Evolutionary conservation across 2,888 invertebrate species (phyloP).

Genomic region (Luffia ferchaultella): DNA sequence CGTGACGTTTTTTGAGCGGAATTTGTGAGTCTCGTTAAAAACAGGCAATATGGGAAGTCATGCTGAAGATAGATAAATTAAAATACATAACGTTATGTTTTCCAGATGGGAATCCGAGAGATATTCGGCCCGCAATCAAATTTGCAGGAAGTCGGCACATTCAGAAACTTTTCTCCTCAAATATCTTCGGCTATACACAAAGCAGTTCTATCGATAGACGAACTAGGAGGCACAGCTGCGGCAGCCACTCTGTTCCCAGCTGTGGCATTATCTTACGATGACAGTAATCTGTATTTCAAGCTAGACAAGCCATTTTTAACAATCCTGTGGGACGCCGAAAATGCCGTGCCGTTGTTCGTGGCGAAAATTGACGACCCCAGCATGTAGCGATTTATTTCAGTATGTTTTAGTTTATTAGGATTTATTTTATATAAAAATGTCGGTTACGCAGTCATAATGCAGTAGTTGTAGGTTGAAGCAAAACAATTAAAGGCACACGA

Average conservation of each 20-base stretch:
- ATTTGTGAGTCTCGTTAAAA: no score
- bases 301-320: constrained; percentile 58
- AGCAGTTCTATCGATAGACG: constrained; percentile 57
- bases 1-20: no score
- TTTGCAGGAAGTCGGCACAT: constrained; percentile 34
- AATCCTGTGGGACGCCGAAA: constrained; percentile 48
- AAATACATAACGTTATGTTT: no score
- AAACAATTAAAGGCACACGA: no score
- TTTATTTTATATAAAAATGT: no score
- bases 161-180: constrained; percentile 26
- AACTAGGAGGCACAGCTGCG: constrained; percentile 54
- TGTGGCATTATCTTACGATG: constrained; percentile 53
- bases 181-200: constrained; percentile 56
- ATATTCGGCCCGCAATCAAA: constrained; percentile 43
- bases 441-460: no score
- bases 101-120: constrained; percentile 51
- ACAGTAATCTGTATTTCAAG: constrained; percentile 32
- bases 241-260: constrained; percentile 49
- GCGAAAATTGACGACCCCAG: constrained; percentile 53
- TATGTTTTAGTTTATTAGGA: no score
- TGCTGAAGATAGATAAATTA: no score
- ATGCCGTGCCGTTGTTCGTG: constrained; percentile 54
- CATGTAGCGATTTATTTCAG: no score
- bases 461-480: no score
- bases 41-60: no score